Evolutionary conservation across 2,113 vertebrate species (phyloP).

Genomic region (Bos javanicus): DNA sequence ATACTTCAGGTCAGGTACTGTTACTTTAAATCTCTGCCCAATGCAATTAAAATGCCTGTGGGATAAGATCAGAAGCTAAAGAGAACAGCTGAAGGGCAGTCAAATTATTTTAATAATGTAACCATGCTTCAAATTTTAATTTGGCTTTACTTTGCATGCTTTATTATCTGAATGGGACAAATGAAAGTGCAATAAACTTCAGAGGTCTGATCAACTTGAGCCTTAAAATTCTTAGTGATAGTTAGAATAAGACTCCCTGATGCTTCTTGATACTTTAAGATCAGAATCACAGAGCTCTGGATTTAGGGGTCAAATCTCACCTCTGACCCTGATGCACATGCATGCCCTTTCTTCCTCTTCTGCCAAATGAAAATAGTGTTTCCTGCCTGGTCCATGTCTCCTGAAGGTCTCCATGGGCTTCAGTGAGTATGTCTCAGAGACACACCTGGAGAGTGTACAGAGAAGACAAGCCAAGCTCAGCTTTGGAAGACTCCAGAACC

Average conservation of each 20-base stretch:
- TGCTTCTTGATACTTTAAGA: accelerated
- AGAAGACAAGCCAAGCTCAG: background rate
- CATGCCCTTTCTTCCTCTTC: background rate
- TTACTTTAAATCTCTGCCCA: background rate
- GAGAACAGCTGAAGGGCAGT: slow-evolving; percentile 15
- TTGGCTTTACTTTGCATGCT: background rate
- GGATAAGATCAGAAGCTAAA: slow-evolving; percentile 7
- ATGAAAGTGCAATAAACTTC: background rate
- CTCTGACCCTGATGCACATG: background rate
- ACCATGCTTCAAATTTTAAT: slow-evolving; percentile 45
- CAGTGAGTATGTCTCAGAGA: background rate
- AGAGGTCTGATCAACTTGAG: background rate
- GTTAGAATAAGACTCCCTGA: accelerated
- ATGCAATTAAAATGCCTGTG: background rate
- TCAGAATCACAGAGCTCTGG: background rate
- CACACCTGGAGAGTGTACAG: background rate
- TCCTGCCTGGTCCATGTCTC: background rate
- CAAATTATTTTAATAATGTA: background rate
- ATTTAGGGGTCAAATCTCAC: background rate
- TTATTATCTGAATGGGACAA: background rate
- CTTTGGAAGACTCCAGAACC: background rate
- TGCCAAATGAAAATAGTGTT: accelerated
- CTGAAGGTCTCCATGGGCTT: accelerated
- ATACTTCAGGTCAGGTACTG: background rate
- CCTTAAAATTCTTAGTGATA: background rate